Evolutionary conservation across 1,140 invertebrate species (phyloP), one percentile per base, ranked within the genome.

Genomic region (Diabrotica undecimpunctata): DNA sequence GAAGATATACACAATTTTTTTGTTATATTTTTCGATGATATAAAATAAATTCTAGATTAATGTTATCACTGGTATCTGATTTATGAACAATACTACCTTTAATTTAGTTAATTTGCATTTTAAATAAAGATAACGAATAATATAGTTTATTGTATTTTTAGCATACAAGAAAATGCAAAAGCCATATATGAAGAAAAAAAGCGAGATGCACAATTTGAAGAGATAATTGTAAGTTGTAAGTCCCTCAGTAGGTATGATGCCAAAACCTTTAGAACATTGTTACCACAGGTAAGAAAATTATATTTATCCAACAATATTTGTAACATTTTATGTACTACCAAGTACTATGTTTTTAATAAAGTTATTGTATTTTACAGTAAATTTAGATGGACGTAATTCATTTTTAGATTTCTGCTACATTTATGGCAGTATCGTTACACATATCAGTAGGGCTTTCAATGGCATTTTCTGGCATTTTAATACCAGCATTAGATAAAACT

Each of bases 391-490:
- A 25, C 25, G 25, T 25, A 25, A 25, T 25, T 25, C 25, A 25
- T 25, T 25, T 25, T 25, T 46, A 84, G 83, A 80, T 85, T 14
- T 62, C 79, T 10, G 82, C 83, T 6, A 81, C 83, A 66, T 72
- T 83, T n/a, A 76, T 84, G 11, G 80, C 83, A 6, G 81, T 82
- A 5, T 80, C 82, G 14, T 85, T 83, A 70, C 84, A 86, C 65
- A 80, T 86, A 65, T 82, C 80, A 8, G 82, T 85, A 7, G 85
- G 85, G 7, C 75, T 86, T 5, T 78, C 80, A 39, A 81, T 82
- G 5, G 86, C 86, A 0, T 88, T 84, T 72, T 87, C 85, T 8
- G 85, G 84, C 5, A 83, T 87, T 13, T 74, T 88, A 12, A 75
- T 88, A 52, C 86, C 86, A 0, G 85, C 87, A 73, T 72, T 88